Percentiles rank a stretch among this genome's conserved stretches.
Evolutionary conservation across 2,797 vertebrate genomes (phyloP).

Genomic region (Synanceia verrucosa): DNA sequence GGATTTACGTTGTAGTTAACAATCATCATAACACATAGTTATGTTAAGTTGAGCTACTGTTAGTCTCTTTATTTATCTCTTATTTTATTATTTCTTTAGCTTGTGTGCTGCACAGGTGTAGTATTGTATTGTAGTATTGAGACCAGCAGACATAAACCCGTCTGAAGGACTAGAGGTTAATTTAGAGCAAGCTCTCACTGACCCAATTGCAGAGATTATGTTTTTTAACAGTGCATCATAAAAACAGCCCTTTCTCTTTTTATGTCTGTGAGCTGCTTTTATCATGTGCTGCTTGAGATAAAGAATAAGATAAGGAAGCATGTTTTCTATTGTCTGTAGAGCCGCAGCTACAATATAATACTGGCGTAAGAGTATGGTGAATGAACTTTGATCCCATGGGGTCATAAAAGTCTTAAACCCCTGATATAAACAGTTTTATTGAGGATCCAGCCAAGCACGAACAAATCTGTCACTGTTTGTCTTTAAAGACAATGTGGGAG

Average conservation of each 20-base stretch:
- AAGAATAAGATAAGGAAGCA: conserved; percentile 18
- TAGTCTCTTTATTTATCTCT: too few species aligned
- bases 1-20: too few species aligned
- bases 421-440: background rate
- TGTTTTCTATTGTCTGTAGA: background rate
- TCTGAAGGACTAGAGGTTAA: background rate
- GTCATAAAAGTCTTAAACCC: background rate
- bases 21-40: too few species aligned
- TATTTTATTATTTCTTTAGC: too few species aligned
- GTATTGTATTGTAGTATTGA: background rate
- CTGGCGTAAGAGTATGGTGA: background rate
- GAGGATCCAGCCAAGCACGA: background rate
- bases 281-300: conserved; percentile 16
- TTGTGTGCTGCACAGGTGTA: background rate
- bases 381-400: background rate
- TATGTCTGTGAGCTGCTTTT: background rate
- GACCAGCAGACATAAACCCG: background rate
- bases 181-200: background rate
- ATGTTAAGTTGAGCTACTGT: too few species aligned
- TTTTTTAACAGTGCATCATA: conserved; percentile 41
- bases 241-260: conserved; percentile 21
- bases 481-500: background rate
- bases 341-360: background rate
- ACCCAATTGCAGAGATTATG: background rate
- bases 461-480: background rate